Evolutionary conservation across 2,888 invertebrate genomes (phyloP).

Genomic region (Strigamia maritima): DNA sequence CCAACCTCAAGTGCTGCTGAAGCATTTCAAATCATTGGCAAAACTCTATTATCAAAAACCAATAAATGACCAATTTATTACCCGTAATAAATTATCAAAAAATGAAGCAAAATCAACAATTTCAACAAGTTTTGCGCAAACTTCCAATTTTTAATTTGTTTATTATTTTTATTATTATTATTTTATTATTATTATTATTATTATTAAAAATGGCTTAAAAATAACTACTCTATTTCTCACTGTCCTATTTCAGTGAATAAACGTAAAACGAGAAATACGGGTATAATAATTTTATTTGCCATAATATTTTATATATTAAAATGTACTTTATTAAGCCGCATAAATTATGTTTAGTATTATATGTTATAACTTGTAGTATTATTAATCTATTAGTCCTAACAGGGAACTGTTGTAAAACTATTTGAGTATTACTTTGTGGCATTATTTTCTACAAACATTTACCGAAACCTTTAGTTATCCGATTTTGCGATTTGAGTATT

Average conservation of each 20-base stretch:
- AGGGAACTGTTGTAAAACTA: conserved; percentile 4
- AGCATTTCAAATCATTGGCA: conserved; percentile 35
- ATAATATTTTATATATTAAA: neutral
- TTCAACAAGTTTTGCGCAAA: neutral
- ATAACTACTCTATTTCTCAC: too few species aligned
- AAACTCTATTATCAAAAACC: neutral
- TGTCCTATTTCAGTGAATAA: too few species aligned
- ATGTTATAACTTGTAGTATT: neutral
- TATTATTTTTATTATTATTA: neutral
- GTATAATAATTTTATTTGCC: too few species aligned
- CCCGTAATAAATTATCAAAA: neutral
- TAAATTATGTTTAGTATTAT: neutral
- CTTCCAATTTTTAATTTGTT: neutral
- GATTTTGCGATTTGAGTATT: neutral
- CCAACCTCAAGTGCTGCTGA: conserved; percentile 34
- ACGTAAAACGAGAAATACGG: too few species aligned
- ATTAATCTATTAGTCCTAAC: neutral
- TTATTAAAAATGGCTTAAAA: neutral
- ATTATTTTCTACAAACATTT: neutral
- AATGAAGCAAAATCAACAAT: neutral
- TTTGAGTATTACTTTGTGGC: neutral
- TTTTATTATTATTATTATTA: neutral
- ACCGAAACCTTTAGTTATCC: neutral
- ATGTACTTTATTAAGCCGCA: neutral
- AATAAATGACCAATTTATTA: neutral